Percentiles rank a stretch among this genome's conserved stretches.
Evolutionary conservation across 2,113 vertebrate species (phyloP).

Genomic region (Muscicapa adusta): DNA sequence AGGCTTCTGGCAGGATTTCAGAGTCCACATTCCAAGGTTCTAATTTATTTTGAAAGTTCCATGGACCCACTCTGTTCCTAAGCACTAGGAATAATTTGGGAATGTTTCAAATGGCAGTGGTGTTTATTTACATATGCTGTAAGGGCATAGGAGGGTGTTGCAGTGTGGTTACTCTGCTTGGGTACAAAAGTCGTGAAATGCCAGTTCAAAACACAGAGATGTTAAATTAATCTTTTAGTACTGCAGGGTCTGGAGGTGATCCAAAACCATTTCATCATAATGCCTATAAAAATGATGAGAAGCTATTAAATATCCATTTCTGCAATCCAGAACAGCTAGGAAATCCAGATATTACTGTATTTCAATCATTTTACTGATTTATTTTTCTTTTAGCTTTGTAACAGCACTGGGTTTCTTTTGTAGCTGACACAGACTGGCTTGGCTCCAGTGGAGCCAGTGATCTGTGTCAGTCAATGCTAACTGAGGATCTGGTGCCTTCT

Average conservation of each 20-base stretch:
- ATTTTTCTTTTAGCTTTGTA: not conserved
- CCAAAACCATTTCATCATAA: conserved; percentile 14
- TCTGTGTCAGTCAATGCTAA: conserved; percentile 7
- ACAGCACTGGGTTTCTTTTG: not conserved
- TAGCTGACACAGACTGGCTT: not conserved
- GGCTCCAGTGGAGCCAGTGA: not conserved
- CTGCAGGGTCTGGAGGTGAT: not conserved
- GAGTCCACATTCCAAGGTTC: not conserved
- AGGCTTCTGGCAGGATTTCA: not conserved
- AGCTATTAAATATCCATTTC: conserved; percentile 25
- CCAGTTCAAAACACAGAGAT: not conserved
- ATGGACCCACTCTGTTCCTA: not conserved
- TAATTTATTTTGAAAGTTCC: not conserved
- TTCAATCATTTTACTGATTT: not conserved
- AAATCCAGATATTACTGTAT: not conserved
- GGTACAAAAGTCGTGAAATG: not conserved
- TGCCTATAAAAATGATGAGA: not conserved
- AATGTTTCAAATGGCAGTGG: not conserved
- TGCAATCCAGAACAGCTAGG: not conserved
- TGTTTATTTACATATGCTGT: not conserved
- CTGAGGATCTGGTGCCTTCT: conserved; percentile 11
- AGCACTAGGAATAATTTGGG: not conserved
- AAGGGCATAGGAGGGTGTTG: not conserved
- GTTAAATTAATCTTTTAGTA: not conserved
- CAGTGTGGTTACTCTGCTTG: not conserved